Evolutionary conservation across 2,797 vertebrate genomes (phyloP).

Genomic region (Fundulus diaphanus): DNA sequence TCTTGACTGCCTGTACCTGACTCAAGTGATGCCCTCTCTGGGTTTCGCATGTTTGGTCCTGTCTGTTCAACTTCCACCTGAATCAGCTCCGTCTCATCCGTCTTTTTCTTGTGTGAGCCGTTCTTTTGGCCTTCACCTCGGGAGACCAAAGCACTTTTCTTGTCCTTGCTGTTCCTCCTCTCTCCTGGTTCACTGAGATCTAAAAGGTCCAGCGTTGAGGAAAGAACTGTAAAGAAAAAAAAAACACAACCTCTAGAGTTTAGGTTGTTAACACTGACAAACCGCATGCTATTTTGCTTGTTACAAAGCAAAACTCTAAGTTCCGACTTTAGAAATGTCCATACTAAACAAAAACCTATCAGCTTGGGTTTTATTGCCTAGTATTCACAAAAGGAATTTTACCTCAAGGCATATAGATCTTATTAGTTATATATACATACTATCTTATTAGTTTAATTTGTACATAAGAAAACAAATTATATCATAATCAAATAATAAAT

Average conservation of each 20-base stretch:
- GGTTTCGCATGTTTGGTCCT: conserved; percentile 79
- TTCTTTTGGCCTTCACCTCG: conserved; percentile 82
- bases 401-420: not conserved
- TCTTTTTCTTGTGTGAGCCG: conserved; percentile 88
- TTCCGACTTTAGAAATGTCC: not conserved
- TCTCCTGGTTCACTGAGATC: conserved; percentile 95
- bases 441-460: too few species aligned
- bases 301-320: not conserved
- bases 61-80: conserved; percentile 90
- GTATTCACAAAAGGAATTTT: not conserved
- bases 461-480: too few species aligned
- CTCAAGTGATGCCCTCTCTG: conserved; percentile 88
- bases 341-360: not conserved
- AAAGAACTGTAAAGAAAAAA: conserved; percentile 84
- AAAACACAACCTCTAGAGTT: not conserved
- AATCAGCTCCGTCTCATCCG: conserved; percentile 93
- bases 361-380: not conserved
- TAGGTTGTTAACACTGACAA: not conserved
- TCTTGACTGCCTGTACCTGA: conserved; percentile 82
- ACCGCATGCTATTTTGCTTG: not conserved
- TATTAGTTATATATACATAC: too few species aligned
- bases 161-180: conserved; percentile 88
- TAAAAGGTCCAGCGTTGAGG: conserved; percentile 94
- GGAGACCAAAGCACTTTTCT: conserved; percentile 83
- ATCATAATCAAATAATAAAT: too few species aligned